A percentile compares a stretch with the other conserved stretches of the same genome.
Evolutionary conservation across 2,797 vertebrate genomes (phyloP).

Genomic region (Parauchenoglanis ngamensis): DNA sequence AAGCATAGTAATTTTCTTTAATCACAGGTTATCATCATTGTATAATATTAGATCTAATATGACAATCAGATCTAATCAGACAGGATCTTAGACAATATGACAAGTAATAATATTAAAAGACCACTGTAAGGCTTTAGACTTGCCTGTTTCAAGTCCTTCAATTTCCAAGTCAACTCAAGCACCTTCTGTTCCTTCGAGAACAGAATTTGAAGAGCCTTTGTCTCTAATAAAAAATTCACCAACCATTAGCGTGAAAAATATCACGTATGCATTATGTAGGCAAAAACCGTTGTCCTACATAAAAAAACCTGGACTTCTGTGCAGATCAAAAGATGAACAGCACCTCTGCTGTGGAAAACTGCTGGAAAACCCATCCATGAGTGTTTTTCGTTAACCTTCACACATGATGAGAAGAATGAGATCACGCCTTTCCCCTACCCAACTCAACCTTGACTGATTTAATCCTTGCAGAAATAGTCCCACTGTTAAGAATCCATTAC

Average conservation of each 20-base stretch:
- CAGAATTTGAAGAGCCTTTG: slow-evolving; percentile 40
- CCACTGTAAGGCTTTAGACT: neutral
- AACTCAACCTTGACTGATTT: neutral
- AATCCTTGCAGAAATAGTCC: neutral
- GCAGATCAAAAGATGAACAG: slow-evolving; percentile 36
- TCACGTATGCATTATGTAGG: slow-evolving; percentile 58
- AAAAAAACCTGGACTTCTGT: slow-evolving; percentile 31
- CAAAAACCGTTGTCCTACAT: slow-evolving; percentile 32
- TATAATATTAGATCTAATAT: neutral
- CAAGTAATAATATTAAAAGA: neutral
- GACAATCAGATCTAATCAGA: too few species aligned
- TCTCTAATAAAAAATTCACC: slow-evolving; percentile 60
- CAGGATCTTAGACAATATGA: neutral
- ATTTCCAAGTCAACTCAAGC: slow-evolving; percentile 40
- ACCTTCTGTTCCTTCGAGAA: slow-evolving; percentile 45
- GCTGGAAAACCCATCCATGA: neutral
- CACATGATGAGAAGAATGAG: neutral
- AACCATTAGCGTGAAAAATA: slow-evolving; percentile 55
- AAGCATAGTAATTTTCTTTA: neutral
- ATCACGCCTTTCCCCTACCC: neutral
- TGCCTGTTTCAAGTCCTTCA: slow-evolving; percentile 30
- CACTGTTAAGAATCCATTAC: neutral
- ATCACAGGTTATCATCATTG: neutral
- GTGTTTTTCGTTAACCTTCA: slow-evolving; percentile 5
- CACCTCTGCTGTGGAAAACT: slow-evolving; percentile 45